Evolutionary conservation across 2,797 vertebrate genomes (phyloP), one percentile per base, ranked within the genome.

Genomic region (Cyclura pinguis): DNA sequence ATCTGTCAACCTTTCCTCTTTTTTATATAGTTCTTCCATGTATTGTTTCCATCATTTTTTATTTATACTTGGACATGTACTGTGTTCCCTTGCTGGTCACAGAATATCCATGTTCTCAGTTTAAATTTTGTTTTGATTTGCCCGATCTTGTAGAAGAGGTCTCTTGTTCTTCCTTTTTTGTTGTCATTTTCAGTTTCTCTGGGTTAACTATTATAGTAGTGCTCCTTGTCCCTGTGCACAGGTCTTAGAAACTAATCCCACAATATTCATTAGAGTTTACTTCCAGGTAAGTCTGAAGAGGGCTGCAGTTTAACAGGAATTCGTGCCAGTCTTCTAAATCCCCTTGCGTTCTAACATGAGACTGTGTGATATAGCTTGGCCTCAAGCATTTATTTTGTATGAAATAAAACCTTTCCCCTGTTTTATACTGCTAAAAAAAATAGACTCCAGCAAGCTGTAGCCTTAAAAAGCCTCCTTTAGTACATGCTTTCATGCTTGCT

Each of bases 401-500:
- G 50, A 89, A 76, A 80, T 32, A 82, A 81, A 90, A 38, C 29
- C 32, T 64, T 32, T 32, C 12, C 57, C 57, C 76, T 83, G n/a
- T 84, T 83, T 76, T 88, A 83, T 55, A n/a, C 55, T 62, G 35
- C 32, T 22, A 9, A n/a, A 67, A 84, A 84, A 47, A 84, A 16
- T 6, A 42, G 10, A 22, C 35, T 73, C 55, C 10, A 14, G 16
- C 82, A 82, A 52, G 5, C 50, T 84, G 13, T 29, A 67, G 62
- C 24, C 32, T 13, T 12, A 20, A 69, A 22, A 32, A 85, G 67
- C 18, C 38, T 78, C 73, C 47, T 67, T 42, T 52, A 69, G 38
- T 38, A 47, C 67, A 57, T 89, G 55, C 5, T 85, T 90, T 72
- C 24, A 80, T 57, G 64, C 62, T 67, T 69, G n/a, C 82, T 73